phyloP scores from a whole-genome alignment of 2,113 vertebrate genomes.

The Pungitius pungitius region DNA sequence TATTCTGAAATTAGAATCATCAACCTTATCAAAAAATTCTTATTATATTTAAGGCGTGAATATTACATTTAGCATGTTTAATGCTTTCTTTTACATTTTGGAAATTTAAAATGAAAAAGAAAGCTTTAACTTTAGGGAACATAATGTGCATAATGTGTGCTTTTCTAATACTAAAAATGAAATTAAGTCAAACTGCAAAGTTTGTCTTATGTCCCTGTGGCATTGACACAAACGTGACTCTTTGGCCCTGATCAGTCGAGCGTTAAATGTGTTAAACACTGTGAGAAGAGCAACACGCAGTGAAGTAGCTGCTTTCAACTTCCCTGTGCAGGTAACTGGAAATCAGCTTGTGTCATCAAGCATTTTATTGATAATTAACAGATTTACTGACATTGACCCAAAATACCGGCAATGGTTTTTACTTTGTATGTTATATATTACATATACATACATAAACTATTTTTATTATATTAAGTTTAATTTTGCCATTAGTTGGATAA shows the following conservation, averaged over 20 bases:
- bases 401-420: not conserved
- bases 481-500: too few species aligned
- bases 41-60: not conserved
- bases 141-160: not conserved
- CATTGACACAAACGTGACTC: not conserved
- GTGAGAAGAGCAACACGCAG: not conserved
- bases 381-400: not conserved
- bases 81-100: not conserved
- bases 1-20: not conserved
- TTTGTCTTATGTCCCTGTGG: not conserved
- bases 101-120: not conserved
- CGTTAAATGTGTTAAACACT: not conserved
- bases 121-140: not conserved
- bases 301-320: not conserved
- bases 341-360: not conserved
- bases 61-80: not conserved
- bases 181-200: not conserved
- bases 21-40: too few species aligned
- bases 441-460: not conserved
- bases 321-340: not conserved
- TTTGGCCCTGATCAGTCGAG: not conserved
- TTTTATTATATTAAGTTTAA: too few species aligned
- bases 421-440: not conserved
- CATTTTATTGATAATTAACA: not conserved
- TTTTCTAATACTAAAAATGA: not conserved